A percentile compares a stretch with the other conserved stretches of the same genome.
Conservation (phyloP, 1,140 invertebrate species). For the Drosophila sproati region DNA sequence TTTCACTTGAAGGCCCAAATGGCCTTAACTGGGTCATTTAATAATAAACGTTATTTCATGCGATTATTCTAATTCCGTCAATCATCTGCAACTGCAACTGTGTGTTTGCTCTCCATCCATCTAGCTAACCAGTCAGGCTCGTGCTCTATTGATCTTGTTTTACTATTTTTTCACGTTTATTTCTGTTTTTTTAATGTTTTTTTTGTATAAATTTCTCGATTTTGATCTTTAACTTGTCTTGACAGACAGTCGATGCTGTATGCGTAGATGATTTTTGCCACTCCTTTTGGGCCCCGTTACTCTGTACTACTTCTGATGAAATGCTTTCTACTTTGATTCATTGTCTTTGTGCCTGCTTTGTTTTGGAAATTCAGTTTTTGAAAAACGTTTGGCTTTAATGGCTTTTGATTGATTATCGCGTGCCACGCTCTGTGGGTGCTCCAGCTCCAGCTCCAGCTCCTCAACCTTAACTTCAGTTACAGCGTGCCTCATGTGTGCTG, state of each 20-base stretch:
- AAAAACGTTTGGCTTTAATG: conserved; percentile 78
- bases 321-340: conserved; percentile 77
- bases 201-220: conserved; percentile 49
- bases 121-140: conserved; percentile 13
- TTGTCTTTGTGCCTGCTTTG: conserved; percentile 40
- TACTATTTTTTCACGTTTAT: conserved; percentile 15
- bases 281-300: conserved; percentile 49
- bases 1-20: conserved; percentile 55
- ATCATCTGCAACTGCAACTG: conserved; percentile 76
- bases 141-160: conserved; percentile 67
- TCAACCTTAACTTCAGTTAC: conserved; percentile 32
- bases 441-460: conserved; percentile 34
- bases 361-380: conserved; percentile 47
- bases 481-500: conserved; percentile 51
- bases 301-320: conserved; percentile 64
- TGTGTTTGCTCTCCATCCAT: conserved; percentile 14
- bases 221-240: conserved; percentile 80
- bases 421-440: conserved; percentile 77
- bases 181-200: background rate
- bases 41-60: conserved; percentile 60
- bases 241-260: conserved; percentile 29
- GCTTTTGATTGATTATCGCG: conserved; percentile 82
- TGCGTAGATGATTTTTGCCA: conserved; percentile 73
- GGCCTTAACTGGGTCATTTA: conserved; percentile 73
- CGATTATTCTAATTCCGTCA: conserved; percentile 76